Evolutionary conservation across 2,797 vertebrate genomes (phyloP), one percentile per base, ranked within the genome.

Genomic region (Naso thynnoides): DNA sequence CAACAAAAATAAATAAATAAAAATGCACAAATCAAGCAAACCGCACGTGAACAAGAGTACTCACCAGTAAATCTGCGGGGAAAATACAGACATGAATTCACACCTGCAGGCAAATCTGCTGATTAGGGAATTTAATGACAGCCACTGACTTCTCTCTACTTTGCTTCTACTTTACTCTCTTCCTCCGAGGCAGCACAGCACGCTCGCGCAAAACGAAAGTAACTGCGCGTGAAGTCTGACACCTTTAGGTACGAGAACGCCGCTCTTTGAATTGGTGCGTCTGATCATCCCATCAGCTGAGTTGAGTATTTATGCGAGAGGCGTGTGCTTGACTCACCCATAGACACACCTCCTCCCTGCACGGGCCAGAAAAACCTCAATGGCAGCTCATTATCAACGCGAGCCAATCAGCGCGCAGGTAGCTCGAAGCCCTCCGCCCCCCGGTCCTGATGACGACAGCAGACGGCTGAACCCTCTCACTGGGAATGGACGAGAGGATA

Each of bases 61-160:
- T 94, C 82, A 94, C 94, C 93, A 89, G 86, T 91, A 93, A 36
- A 89, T 85, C 60, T 88, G 86, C 56, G 89, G 81, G 64, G 87
- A 79, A 85, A 89, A 90, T 74, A 89, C 91, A 94, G 93, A 93
- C 93, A 95, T 95, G 88, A 93, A 95, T 90, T 93, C 91, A 88
- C 93, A 90, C 89, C 90, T 92, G 90, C 89, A 72, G 86, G 68
- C 77, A 78, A 49, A 79, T 78, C 75, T 73, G 76, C 44, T 81
- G 83, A 81, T 71, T 41, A 52, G 41, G 53, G 67, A 83, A 85
- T 31, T 31, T 58, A 62, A 66, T 47, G 11, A 29, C 53, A 54
- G 55, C 65, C 64, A 8, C 47, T 44, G 62, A 79, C 74, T 76
- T 79, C 15, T 38, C 39, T 63, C 24, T 36, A 36, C 36, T 55